Conservation (phyloP, 1,140 invertebrate species). For the Musca domestica region DNA sequence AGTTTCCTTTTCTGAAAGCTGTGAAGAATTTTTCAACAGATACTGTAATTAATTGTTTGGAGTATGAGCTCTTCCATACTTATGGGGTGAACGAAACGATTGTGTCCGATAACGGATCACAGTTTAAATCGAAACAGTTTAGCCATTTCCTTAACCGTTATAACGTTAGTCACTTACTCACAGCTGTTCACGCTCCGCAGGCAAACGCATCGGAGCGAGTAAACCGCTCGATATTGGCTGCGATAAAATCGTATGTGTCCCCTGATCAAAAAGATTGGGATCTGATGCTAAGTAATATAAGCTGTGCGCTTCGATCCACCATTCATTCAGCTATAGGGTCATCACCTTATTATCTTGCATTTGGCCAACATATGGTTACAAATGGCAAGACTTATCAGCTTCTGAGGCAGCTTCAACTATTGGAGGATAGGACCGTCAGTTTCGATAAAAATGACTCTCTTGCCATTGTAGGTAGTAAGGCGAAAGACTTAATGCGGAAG, state of each 20-base stretch:
- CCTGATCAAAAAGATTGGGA: neutral
- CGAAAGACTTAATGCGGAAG: neutral
- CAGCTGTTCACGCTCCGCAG: neutral
- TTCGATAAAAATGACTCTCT: neutral
- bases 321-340: neutral
- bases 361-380: neutral
- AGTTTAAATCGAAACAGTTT: conserved; percentile 1
- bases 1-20: neutral
- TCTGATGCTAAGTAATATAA: neutral
- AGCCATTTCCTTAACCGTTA: neutral
- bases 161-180: too few species aligned
- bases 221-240: neutral
- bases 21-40: neutral
- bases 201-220: neutral
- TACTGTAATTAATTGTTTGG: neutral
- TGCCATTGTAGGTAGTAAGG: neutral
- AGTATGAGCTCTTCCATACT: neutral
- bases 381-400: neutral
- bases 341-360: neutral
- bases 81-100: neutral
- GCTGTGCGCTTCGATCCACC: too few species aligned
- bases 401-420: neutral
- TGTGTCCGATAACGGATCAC: too few species aligned
- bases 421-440: neutral
- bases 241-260: neutral